Base-by-base conservation (phyloP, 2,113 vertebrate genomes). In the Ia io region DNA sequence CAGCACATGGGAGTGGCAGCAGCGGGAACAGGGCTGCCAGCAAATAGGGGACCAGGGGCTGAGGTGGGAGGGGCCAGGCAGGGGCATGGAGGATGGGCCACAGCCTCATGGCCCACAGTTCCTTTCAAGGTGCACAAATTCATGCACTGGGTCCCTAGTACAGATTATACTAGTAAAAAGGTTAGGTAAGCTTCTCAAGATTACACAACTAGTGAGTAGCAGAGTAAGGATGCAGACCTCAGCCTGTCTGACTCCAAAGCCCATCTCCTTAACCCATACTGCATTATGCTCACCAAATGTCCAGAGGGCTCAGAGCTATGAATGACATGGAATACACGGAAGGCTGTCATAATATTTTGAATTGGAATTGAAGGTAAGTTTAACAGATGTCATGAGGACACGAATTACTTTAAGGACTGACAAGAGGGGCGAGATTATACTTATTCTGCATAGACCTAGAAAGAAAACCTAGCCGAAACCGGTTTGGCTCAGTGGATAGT, bases 281-380 rank as follows among this genome's bases (percentile, higher is more conserved):
- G 20, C 44, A 9, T 53, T 8, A 42, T 9, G 23, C 42, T 40
- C 20, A 51, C 18, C 77, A 85, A 69, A 73, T 40, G 30, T 70
- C 4, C 28, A 61, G 20, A 69, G 20, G 8, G 47, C 6, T 71
- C n/a, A 65, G 32, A 88, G 10, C 37, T 79, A 37, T 35, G 32
- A 69, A 40, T 40, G 85, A 92, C 37, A 76, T 7, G 25, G 49
- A 65, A 59, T 30, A 40, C 3, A 22, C 0, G 16, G 35, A 95
- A 82, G 63, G 9, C 35, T 79, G 28, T 25, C 32, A 67, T 40
- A 83, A 83, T 53, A 84, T 87, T 88, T 69, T 96, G 47, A 94
- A 83, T 89, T 63, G 63, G 78, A 63, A 84, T 10, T 92, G 35
- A 90, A 95, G 94, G 22, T 67, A 90, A 77, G 13, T 44, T 77